phyloP scores from a whole-genome alignment of 2,888 invertebrate genomes.

The Malachius bipustulatus region DNA sequence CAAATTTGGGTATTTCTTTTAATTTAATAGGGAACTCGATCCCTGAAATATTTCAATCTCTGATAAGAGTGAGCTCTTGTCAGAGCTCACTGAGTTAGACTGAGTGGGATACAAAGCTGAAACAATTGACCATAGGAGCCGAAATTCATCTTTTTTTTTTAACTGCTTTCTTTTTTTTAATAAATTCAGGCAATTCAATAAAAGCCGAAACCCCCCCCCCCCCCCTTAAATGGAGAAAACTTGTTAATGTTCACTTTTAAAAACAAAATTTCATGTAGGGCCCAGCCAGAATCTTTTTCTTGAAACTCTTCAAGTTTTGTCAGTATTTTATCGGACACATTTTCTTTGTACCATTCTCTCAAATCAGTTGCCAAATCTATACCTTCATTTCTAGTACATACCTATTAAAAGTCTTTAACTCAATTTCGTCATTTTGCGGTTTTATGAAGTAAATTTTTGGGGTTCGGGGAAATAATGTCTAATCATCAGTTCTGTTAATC shows the following conservation, averaged over 20 bases:
- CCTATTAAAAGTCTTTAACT: neutral
- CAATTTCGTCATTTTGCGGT: neutral
- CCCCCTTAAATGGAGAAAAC: slow-evolving; percentile 15
- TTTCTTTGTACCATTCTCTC: neutral
- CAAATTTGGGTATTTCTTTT: slow-evolving; percentile 21
- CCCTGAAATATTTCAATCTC: slow-evolving; percentile 19
- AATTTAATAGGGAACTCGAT: slow-evolving; percentile 21
- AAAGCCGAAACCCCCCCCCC: slow-evolving; percentile 20
- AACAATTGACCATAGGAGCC: slow-evolving; percentile 23
- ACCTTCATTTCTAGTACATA: neutral
- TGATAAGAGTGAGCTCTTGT: slow-evolving; percentile 19
- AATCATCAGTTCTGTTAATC: too few species aligned
- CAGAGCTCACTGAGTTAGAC: slow-evolving; percentile 14
- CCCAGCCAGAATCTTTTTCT: slow-evolving; percentile 20
- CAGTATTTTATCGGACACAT: too few species aligned
- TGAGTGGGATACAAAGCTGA: slow-evolving; percentile 18
- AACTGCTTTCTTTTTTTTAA: slow-evolving; percentile 18
- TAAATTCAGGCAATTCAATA: slow-evolving; percentile 18
- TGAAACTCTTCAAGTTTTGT: slow-evolving; percentile 22
- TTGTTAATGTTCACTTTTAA: neutral
- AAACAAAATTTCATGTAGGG: slow-evolving; percentile 15
- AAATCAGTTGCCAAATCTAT: neutral
- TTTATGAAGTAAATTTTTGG: too few species aligned
- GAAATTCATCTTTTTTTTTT: slow-evolving; percentile 21
- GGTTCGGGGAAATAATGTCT: too few species aligned